Conservation (phyloP, 2,113 vertebrate species). For the Odobenus rosmarus region DNA sequence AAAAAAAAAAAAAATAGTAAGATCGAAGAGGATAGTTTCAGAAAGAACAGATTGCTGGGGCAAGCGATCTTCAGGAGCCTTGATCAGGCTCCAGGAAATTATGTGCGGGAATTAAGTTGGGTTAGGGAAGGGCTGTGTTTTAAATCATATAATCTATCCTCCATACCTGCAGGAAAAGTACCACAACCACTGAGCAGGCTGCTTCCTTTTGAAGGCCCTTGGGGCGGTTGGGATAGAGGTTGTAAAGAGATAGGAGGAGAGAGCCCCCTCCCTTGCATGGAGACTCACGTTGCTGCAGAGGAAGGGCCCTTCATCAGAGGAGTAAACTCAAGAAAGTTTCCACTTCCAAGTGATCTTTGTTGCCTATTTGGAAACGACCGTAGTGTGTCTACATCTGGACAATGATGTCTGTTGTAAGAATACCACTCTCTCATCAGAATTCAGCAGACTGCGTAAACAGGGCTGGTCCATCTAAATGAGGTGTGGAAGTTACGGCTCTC, state of each 20-base stretch:
- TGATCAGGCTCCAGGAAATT: constrained; percentile 11
- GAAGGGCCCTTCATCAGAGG: not conserved
- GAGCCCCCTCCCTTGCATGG: not conserved
- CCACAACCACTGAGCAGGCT: not conserved
- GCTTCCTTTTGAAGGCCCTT: not conserved
- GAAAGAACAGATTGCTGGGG: not conserved
- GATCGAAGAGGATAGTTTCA: not conserved
- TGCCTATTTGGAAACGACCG: constrained; percentile 23
- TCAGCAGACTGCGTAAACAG: constrained; percentile 31
- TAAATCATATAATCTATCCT: constrained; percentile 20
- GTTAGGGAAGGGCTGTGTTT: constrained; percentile 23
- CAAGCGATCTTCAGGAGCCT: not conserved
- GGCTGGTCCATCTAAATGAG: constrained; percentile 41
- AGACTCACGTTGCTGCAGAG: not conserved
- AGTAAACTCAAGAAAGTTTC: constrained; percentile 53
- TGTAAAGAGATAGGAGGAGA: not conserved
- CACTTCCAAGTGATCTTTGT: not conserved
- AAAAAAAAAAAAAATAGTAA: not conserved
- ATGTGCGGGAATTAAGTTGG: not conserved
- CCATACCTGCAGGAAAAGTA: constrained; percentile 67
- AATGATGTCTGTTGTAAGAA: constrained; percentile 44
- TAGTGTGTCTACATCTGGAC: not conserved
- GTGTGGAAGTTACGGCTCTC: constrained; percentile 26
- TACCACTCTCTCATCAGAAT: not conserved
- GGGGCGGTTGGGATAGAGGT: not conserved